Evolutionary conservation across 1,140 invertebrate species (phyloP), one percentile per base, ranked within the genome.

Genomic region (Hypsibius dujardini): DNA sequence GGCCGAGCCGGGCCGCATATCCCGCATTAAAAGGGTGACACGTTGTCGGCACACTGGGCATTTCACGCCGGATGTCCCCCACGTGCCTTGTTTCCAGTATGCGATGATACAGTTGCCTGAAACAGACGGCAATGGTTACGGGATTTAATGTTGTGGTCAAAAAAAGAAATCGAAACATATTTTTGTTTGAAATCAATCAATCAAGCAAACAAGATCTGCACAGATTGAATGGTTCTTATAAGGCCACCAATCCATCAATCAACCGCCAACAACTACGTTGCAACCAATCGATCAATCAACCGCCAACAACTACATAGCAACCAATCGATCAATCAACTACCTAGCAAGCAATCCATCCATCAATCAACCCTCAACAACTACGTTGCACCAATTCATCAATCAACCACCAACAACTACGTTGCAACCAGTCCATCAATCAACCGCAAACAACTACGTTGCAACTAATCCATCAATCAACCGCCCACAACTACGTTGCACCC

Each of bases 1-100:
- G 28, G 72, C 71, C 47, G 73, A 69, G 60, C 76, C 74, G 46
- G 59, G 47, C 46, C 40, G 77, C 70, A 83, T 82, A 74, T 79
- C 79, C 1, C 74, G 70, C 46, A 82, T 72, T 40, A 83, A 70
- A 40, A 81, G 72, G 12, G 78, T 80, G n/a, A 82, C 80, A 80
- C 80, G 72, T 1, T 59, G 59, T 72, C 47, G 62, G 71, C 47
- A 75, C 12, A 83, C 76, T 70, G 80, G 74, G 59, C 75, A 71
- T 28, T 67, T 71, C 47, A 71, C 75, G 70, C 78, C 78, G 40
- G 76, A 70, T 46, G 28, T 74, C 50, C 74, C 70, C 80, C 79
- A 81, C 46, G 74, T 76, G 46, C 79, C 80, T 77, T 80, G 77
- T 60, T 76, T 73, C 80, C 80, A 82, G 73, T 81, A 82, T 1